Percentiles rank a stretch among this genome's conserved stretches.
Evolutionary conservation across 2,888 invertebrate species (phyloP).

Genomic region (Anarsia innoxiella): DNA sequence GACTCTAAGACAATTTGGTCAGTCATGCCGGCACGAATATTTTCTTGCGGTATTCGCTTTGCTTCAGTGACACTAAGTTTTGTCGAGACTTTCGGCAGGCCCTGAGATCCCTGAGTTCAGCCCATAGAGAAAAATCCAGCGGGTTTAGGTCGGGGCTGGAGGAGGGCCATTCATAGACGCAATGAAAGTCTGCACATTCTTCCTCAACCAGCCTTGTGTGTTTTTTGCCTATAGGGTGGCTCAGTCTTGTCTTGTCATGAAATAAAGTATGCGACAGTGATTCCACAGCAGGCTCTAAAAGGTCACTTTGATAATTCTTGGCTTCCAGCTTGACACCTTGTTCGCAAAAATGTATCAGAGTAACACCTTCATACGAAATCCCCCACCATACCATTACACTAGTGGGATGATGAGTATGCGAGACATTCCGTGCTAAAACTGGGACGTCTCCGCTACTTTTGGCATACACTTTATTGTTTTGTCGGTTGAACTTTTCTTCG

Average conservation of each 20-base stretch:
- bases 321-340: not conserved
- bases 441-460: not conserved
- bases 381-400: constrained; percentile 5
- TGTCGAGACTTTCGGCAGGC: constrained; percentile 10
- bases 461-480: constrained; percentile 1
- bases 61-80: constrained; percentile 6
- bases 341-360: constrained; percentile 5
- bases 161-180: too few relatives aligned
- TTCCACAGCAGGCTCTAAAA: not conserved
- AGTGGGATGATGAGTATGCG: constrained; percentile 1
- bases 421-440: not conserved
- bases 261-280: not conserved
- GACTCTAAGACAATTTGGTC: not conserved
- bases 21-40: constrained; percentile 9
- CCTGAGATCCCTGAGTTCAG: constrained; percentile 7
- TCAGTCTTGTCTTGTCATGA: constrained; percentile 7
- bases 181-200: constrained; percentile 15
- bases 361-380: constrained; percentile 5
- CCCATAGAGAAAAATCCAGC: not conserved
- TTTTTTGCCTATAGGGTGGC: constrained; percentile 10
- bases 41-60: constrained; percentile 8
- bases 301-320: constrained; percentile 1
- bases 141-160: constrained; percentile 2
- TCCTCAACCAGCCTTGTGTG: constrained; percentile 12
- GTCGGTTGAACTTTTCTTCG: constrained; percentile 6